phyloP scores from a whole-genome alignment of 1,140 invertebrate genomes.

The Olivierus martensii region DNA sequence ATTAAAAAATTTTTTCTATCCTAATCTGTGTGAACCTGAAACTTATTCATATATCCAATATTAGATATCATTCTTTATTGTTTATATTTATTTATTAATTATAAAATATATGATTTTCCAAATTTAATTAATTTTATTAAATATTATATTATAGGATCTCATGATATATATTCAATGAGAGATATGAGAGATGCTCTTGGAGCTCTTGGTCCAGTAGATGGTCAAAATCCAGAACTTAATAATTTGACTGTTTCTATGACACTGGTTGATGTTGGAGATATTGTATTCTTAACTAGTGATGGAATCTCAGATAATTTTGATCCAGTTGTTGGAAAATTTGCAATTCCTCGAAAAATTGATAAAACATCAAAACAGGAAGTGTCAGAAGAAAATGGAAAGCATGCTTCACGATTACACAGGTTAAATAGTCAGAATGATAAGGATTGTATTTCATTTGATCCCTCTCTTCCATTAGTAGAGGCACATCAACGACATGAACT shows the following conservation, averaged over 20 bases:
- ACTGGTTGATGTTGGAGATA: slow-evolving; percentile 63
- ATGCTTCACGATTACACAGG: not conserved
- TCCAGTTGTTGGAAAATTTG: slow-evolving; percentile 85
- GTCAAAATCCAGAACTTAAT: slow-evolving; percentile 71
- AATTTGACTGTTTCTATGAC: slow-evolving; percentile 86
- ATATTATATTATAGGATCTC: slow-evolving; percentile 44
- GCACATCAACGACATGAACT: slow-evolving; percentile 65
- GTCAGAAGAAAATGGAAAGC: not conserved
- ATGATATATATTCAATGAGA: slow-evolving; percentile 71
- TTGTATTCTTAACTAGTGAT: slow-evolving; percentile 82
- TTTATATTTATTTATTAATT: too few relatives aligned
- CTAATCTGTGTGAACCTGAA: too few relatives aligned
- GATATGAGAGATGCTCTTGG: slow-evolving; percentile 89
- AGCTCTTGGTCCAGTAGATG: slow-evolving; percentile 80
- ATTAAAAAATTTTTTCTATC: too few relatives aligned
- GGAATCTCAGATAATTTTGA: slow-evolving; percentile 88
- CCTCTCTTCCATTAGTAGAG: slow-evolving; percentile 49
- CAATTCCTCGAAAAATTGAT: slow-evolving; percentile 38
- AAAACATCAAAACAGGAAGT: slow-evolving; percentile 5
- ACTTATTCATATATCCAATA: too few relatives aligned
- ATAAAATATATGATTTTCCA: too few relatives aligned
- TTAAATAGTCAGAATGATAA: not conserved
- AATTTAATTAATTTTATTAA: too few relatives aligned
- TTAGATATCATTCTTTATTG: too few relatives aligned
- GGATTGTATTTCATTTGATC: slow-evolving; percentile 4